Evolutionary conservation across 2,888 invertebrate species (phyloP), one percentile per base, ranked within the genome.

Genomic region (Ectemnius lituratus): DNA sequence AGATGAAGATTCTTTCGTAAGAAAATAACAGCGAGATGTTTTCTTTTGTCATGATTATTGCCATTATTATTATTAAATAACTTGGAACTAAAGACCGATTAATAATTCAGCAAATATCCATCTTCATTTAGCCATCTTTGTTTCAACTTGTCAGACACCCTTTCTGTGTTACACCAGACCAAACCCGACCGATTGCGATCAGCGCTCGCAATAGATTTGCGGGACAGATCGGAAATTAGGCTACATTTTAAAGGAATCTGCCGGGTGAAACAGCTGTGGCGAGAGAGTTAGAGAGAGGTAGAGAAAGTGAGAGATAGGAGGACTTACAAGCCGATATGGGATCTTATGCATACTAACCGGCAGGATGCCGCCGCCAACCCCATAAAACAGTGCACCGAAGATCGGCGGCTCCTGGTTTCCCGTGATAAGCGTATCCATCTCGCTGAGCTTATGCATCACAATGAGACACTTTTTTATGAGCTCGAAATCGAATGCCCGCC

Each of bases 341-440:
- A 70, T 66, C 69, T 73, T 73, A 73, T 73, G 73, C 73, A 73
- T 73, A 73, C 73, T 66, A 73, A 73, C 57, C 52, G 61, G 59
- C 59, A 52, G 52, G 66, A 58, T 45, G 61, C 58, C 49, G 27
- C 47, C 49, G 18, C 20, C 14, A 57, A 47, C 27, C 62, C 58
- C 66, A 66, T 65, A 66, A 70, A 73, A 70, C 70, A 73, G 66
- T 70, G 46, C 70, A 16, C 58, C 37, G 59, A 46, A 52, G n/a
- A 52, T 18, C 18, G 62, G 49, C 47, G 49, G 70, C 64, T 65
- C 57, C 62, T 60, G 62, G 67, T 62, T 67, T 61, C 61, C 49
- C 57, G 23, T 61, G 65, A 65, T 66, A 62, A 70, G 52, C 52
- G 16, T 16, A 65, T 59, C 52, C 63, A 59, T 56, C 45, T 58